Percentiles rank a stretch among this genome's conserved stretches.
These are phyloP conservation scores for Cetonia aurata DNA, from an alignment of 2,888 invertebrate species.

Conservation along the genomic window DNA sequence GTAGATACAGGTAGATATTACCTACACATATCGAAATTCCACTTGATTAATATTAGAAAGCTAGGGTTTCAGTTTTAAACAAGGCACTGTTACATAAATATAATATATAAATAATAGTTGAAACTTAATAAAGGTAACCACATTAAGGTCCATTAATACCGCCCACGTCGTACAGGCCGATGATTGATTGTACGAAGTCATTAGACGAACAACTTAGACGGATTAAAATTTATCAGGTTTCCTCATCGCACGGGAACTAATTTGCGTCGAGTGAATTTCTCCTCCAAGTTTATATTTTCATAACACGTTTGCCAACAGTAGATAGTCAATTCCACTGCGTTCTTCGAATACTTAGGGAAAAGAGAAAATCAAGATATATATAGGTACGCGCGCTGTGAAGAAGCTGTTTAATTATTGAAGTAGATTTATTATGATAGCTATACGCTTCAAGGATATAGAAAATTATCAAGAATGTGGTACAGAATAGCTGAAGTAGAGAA, in stretches of 20 bases:
- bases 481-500: too few species aligned
- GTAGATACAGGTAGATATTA: too few species aligned
- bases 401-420: too few species aligned
- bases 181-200: constrained; percentile 21
- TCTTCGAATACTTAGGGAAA: constrained; percentile 6
- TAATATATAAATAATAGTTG: not conserved
- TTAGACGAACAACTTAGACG: constrained; percentile 23
- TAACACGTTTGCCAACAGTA: not conserved
- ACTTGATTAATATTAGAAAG: constrained; percentile 25
- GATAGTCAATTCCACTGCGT: not conserved
- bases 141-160: not conserved
- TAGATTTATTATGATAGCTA: too few species aligned
- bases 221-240: constrained; percentile 12
- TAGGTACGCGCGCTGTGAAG: too few species aligned
- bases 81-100: constrained; percentile 3
- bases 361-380: not conserved
- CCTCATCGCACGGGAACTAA: constrained; percentile 5
- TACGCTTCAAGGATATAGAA: too few species aligned
- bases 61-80: not conserved
- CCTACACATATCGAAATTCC: not conserved
- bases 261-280: constrained; percentile 16
- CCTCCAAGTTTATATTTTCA: constrained; percentile 7
- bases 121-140: constrained; percentile 8
- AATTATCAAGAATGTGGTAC: too few species aligned
- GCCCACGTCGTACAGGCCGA: constrained; percentile 4